phyloP scores from a whole-genome alignment of 1,140 invertebrate species.

The Bicyclus anynana region DNA sequence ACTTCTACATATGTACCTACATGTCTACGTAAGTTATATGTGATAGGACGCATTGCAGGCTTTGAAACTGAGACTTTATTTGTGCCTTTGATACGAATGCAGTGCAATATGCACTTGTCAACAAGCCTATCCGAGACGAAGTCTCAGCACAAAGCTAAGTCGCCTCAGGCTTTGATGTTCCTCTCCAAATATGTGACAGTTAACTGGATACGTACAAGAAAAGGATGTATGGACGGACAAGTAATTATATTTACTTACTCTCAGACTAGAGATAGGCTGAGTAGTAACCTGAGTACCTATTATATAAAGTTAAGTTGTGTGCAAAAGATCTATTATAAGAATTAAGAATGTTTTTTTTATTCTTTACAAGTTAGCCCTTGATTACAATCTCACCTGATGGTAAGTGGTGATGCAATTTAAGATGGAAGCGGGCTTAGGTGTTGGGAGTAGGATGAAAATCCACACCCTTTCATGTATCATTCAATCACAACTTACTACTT shows the following conservation, averaged over 20 bases:
- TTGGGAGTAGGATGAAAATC: no score
- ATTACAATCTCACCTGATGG: no score
- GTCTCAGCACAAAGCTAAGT: conserved; percentile 19
- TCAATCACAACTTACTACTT: no score
- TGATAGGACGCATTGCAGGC: conserved; percentile 1
- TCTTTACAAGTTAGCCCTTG: no score
- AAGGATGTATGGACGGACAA: neutral
- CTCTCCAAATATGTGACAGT: conserved; percentile 14
- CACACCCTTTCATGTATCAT: no score
- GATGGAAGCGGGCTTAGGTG: no score
- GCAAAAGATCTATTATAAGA: no score
- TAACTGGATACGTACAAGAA: neutral
- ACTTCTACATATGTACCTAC: no score
- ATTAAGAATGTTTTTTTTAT: no score
- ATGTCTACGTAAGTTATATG: neutral
- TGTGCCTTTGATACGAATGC: conserved; percentile 28
- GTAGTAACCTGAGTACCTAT: no score
- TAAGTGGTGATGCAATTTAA: no score
- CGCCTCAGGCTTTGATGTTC: conserved; percentile 22
- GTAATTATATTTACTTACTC: neutral
- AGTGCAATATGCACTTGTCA: conserved; percentile 41
- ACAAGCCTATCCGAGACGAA: conserved; percentile 25
- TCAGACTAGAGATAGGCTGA: neutral
- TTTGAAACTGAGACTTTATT: conserved; percentile 23
- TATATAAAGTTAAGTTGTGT: no score